Conservation (phyloP, 1,140 invertebrate genomes). For the Penaeus vannamei region DNA sequence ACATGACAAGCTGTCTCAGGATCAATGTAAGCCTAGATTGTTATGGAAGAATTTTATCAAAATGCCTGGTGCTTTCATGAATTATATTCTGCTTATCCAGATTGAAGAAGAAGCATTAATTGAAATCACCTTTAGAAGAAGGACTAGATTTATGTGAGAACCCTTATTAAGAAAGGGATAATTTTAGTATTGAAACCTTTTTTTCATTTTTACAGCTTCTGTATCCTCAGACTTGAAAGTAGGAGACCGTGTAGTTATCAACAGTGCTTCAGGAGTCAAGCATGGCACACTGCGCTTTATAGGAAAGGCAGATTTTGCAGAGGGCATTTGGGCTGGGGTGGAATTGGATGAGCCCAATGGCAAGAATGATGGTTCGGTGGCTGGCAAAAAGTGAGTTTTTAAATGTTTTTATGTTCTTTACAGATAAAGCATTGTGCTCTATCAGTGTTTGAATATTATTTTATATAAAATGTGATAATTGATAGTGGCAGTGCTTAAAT, state of each 20-base stretch:
- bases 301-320: conserved; percentile 89
- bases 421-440: too few relatives aligned
- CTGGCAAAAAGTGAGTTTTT: conserved; percentile 76
- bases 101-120: background rate
- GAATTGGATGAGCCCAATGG: conserved; percentile 94
- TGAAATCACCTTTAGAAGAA: background rate
- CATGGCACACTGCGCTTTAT: conserved; percentile 88
- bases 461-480: too few relatives aligned
- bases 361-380: conserved; percentile 96
- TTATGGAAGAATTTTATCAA: too few relatives aligned
- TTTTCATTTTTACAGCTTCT: background rate
- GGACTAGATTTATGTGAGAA: too few relatives aligned
- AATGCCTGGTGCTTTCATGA: too few relatives aligned
- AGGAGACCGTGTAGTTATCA: conserved; percentile 93
- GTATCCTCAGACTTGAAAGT: conserved; percentile 52
- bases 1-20: too few relatives aligned
- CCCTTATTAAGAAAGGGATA: background rate
- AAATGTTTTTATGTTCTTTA: background rate
- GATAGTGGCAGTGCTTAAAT: too few relatives aligned
- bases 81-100: too few relatives aligned
- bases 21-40: too few relatives aligned
- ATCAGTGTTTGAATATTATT: too few relatives aligned
- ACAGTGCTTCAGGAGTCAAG: conserved; percentile 88
- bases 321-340: conserved; percentile 94
- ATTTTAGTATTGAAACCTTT: background rate